phyloP scores from a whole-genome alignment of 2,888 invertebrate genomes.

The Drosophila buzzatii region DNA sequence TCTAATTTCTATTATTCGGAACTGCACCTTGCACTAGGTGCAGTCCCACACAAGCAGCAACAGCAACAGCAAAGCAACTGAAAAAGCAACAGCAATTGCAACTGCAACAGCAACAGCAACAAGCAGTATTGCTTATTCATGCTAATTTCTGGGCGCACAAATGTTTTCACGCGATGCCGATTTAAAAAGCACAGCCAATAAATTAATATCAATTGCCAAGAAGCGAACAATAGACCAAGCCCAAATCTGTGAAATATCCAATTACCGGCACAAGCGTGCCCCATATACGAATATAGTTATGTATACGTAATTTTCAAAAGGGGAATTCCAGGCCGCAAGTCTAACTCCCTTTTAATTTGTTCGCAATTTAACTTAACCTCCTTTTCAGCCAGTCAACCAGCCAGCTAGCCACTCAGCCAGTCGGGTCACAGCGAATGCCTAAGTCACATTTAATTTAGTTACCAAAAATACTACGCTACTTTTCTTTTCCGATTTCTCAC shows the following conservation, averaged over 20 bases:
- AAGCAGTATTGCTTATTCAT: constrained; percentile 57
- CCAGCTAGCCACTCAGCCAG: constrained; percentile 2
- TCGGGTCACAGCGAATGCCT: constrained; percentile 36
- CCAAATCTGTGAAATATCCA: constrained; percentile 55
- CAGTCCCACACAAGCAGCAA: constrained; percentile 17
- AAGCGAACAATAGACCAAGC: constrained; percentile 42
- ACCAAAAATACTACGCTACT: constrained; percentile 51
- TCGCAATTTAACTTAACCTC: constrained; percentile 61
- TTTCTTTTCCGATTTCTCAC: constrained; percentile 29
- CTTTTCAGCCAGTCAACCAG: constrained; percentile 28
- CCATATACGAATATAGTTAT: neutral
- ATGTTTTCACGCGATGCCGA: constrained; percentile 73
- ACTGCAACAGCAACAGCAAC: constrained; percentile 51
- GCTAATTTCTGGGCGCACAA: constrained; percentile 56
- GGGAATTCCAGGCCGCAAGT: constrained; percentile 23
- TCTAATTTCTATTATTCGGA: constrained; percentile 73
- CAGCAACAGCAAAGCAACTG: constrained; percentile 2
- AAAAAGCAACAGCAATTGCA: constrained; percentile 49
- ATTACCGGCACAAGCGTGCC: constrained; percentile 42
- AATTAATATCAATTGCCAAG: constrained; percentile 76
- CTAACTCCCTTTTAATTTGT: constrained; percentile 48
- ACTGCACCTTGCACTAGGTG: constrained; percentile 68
- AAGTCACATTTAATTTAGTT: constrained; percentile 65
- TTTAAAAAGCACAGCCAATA: constrained; percentile 37
- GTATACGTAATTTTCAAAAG: neutral